These are phyloP conservation scores for Danio albolineatus DNA, from an alignment of 2,797 vertebrate genomes.

Conservation along the genomic window DNA sequence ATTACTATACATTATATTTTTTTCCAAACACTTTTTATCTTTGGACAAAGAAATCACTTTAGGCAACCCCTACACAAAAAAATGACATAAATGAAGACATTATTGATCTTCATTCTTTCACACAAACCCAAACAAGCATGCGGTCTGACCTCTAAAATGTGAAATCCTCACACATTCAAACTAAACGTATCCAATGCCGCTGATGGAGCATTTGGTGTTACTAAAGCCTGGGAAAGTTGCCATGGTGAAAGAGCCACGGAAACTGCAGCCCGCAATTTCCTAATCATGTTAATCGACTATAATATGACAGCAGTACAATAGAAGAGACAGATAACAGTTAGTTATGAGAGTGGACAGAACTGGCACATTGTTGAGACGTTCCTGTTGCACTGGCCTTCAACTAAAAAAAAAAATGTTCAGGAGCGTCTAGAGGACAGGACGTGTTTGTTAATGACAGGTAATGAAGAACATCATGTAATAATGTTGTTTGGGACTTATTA, in stretches of 20 bases:
- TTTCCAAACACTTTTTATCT: too few relatives aligned
- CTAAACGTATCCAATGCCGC: neutral
- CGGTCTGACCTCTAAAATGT: constrained; percentile 19
- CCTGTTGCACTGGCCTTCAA: neutral
- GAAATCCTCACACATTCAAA: neutral
- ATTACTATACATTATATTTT: too few relatives aligned
- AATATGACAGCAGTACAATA: constrained; percentile 59
- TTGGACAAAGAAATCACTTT: neutral
- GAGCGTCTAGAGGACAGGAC: neutral
- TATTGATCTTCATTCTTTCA: neutral
- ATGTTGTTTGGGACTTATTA: neutral
- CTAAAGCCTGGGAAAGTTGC: constrained; percentile 28
- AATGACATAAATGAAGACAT: neutral
- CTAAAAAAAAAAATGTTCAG: neutral
- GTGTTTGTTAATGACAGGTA: neutral
- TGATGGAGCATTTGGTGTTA: constrained; percentile 24
- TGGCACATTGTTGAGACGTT: neutral
- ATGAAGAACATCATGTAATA: constrained; percentile 15
- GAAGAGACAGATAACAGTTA: constrained; percentile 49
- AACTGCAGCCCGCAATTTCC: constrained; percentile 41
- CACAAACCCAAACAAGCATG: neutral
- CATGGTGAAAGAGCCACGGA: constrained; percentile 35
- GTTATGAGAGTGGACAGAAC: constrained; percentile 1
- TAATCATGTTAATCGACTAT: constrained; percentile 61
- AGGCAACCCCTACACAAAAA: neutral